phyloP scores from a whole-genome alignment of 1,140 invertebrate species.

The Saxidomus purpurata region DNA sequence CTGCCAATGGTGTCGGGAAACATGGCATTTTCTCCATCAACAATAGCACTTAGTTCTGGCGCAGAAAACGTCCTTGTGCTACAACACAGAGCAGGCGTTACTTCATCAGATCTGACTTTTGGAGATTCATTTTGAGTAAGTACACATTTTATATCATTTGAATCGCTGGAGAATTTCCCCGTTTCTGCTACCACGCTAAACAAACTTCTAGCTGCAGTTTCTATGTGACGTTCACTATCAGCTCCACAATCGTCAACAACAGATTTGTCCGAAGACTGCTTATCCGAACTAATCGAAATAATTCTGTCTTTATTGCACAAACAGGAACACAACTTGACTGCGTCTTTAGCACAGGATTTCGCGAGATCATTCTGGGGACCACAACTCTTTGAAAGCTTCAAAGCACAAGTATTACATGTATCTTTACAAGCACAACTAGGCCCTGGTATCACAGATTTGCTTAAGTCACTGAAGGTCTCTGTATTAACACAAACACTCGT shows the following conservation, averaged over 20 bases:
- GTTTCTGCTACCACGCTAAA: background rate
- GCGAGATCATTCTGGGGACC: constrained; percentile 16
- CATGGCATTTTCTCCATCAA: constrained; percentile 80
- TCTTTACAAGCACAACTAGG: constrained; percentile 34
- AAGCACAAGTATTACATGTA: constrained; percentile 34
- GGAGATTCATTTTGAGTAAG: constrained; percentile 24
- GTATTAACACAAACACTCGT: constrained; percentile 4
- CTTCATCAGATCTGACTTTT: constrained; percentile 2
- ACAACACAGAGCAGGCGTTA: background rate
- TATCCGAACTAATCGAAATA: background rate
- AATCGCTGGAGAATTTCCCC: background rate
- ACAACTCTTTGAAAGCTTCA: background rate
- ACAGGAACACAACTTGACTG: constrained; percentile 23
- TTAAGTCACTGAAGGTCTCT: constrained; percentile 9
- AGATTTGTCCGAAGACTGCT: background rate
- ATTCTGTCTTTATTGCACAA: constrained; percentile 49
- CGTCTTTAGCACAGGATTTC: constrained; percentile 33
- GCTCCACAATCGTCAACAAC: background rate
- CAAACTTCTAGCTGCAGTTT: background rate
- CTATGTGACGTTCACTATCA: background rate
- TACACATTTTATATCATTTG: background rate
- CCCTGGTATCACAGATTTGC: constrained; percentile 56
- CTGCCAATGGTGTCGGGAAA: constrained; percentile 77
- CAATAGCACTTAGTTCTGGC: constrained; percentile 67
- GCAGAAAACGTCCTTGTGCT: constrained; percentile 17